Percentiles rank a stretch among this genome's conserved stretches.
phyloP scores from a whole-genome alignment of 1,140 invertebrate genomes.

The Cherax quadricarinatus region DNA sequence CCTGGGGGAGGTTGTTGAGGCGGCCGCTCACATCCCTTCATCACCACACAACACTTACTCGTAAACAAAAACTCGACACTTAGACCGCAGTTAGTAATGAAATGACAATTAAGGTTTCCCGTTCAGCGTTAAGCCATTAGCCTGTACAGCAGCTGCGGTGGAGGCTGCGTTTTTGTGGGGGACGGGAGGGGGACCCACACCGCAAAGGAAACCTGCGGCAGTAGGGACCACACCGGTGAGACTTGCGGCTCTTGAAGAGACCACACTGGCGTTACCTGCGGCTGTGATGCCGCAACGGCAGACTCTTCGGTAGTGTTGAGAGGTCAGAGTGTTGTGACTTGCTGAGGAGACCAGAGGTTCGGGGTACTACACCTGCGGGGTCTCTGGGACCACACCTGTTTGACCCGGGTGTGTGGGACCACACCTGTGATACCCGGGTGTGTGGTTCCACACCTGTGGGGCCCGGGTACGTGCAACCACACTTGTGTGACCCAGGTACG shows the following conservation, averaged over 20 bases:
- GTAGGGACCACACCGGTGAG: not conserved
- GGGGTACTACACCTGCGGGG: not conserved
- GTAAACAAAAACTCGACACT: constrained; percentile 19
- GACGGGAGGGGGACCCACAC: not conserved
- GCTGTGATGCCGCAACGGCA: not conserved
- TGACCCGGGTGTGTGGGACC: not conserved
- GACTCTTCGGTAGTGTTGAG: too few species aligned
- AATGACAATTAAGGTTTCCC: not conserved
- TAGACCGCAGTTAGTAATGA: constrained; percentile 30
- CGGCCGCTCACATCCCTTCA: not conserved
- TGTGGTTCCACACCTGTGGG: not conserved
- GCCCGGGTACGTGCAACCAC: not conserved
- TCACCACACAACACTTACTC: not conserved
- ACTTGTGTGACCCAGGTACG: too few species aligned
- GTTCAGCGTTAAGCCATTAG: constrained; percentile 19
- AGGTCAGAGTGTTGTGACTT: too few species aligned
- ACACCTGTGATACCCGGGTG: not conserved
- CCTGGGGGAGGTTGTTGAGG: too few species aligned
- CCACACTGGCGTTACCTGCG: not conserved
- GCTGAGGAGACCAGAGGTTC: too few species aligned
- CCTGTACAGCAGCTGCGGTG: not conserved
- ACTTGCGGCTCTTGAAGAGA: too few species aligned
- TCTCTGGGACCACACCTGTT: not conserved
- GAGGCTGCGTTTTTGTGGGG: not conserved
- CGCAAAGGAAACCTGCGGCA: not conserved